These are phyloP conservation scores for Trematomus bernacchii DNA, from an alignment of 2,797 vertebrate genomes.

Conservation along the genomic window DNA sequence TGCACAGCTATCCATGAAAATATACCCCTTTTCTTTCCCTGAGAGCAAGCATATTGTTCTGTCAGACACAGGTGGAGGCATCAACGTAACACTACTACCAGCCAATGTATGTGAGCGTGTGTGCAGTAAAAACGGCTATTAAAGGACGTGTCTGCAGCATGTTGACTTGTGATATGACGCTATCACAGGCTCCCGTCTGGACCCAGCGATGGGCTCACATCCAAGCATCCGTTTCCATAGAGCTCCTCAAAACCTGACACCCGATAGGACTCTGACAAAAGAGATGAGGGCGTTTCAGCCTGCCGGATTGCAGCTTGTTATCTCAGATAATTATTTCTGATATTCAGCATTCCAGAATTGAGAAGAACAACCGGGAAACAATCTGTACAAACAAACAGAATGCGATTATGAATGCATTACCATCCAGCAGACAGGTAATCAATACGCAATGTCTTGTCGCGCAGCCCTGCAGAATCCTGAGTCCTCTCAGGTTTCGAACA, in stretches of 20 bases:
- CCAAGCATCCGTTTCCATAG: constrained; percentile 29
- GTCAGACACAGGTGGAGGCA: constrained; percentile 60
- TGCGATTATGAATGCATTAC: constrained; percentile 55
- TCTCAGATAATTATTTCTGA: constrained; percentile 58
- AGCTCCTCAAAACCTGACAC: constrained; percentile 42
- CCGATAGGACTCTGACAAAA: constrained; percentile 25
- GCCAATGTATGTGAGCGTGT: constrained; percentile 39
- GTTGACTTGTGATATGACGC: constrained; percentile 52
- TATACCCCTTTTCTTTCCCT: constrained; percentile 60
- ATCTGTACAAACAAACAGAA: constrained; percentile 62
- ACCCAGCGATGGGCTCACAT: constrained; percentile 16
- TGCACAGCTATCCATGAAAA: constrained; percentile 77
- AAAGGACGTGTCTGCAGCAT: constrained; percentile 45
- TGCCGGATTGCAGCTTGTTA: constrained; percentile 23
- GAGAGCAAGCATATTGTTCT: constrained; percentile 73
- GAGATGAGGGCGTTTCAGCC: constrained; percentile 30
- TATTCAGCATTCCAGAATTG: constrained; percentile 55
- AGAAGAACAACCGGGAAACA: constrained; percentile 47
- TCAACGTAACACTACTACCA: constrained; percentile 55
- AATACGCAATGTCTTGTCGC: constrained; percentile 47
- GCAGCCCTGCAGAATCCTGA: constrained; percentile 46
- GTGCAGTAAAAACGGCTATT: constrained; percentile 43
- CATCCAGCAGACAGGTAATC: constrained; percentile 62
- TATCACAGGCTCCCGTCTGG: constrained; percentile 37
- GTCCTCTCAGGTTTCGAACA: constrained; percentile 51